Conservation (phyloP, 2,888 invertebrate genomes). For the Orchestes rusci region DNA sequence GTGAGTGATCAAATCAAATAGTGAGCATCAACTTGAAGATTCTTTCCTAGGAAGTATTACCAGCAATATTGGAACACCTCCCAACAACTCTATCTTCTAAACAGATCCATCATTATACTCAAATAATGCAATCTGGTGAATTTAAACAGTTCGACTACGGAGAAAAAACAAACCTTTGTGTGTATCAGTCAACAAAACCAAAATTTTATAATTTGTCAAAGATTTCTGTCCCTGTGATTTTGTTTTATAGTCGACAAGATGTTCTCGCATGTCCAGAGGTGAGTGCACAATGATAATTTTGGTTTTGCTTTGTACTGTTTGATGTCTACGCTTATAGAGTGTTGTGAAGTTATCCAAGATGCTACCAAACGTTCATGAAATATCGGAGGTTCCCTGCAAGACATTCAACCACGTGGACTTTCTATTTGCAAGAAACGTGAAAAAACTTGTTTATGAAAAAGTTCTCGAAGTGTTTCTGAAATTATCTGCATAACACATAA, state of each 20-base stretch:
- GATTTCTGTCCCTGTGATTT: constrained; percentile 3
- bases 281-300: constrained; percentile 4
- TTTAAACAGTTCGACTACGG: constrained; percentile 18
- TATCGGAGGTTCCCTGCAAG: neutral
- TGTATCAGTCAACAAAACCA: constrained; percentile 10
- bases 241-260: constrained; percentile 16
- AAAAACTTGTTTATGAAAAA: neutral
- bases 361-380: neutral
- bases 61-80: too few relatives aligned
- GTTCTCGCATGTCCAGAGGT: constrained; percentile 9
- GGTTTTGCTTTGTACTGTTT: constrained; percentile 1
- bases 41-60: too few relatives aligned
- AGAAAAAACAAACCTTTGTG: constrained; percentile 6
- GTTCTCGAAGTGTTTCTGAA: constrained; percentile 1
- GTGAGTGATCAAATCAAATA: too few relatives aligned
- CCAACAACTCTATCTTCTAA: constrained; percentile 9
- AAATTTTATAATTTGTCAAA: constrained; percentile 12
- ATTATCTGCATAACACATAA: too few relatives aligned
- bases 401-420: neutral
- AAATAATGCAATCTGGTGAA: constrained; percentile 12
- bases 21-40: too few relatives aligned
- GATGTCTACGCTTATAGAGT: constrained; percentile 9
- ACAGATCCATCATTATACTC: constrained; percentile 9
- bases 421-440: neutral
- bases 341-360: neutral